A percentile compares a stretch with the other conserved stretches of the same genome.
Conservation (phyloP, 2,888 invertebrate species). For the Catonia carolina region DNA sequence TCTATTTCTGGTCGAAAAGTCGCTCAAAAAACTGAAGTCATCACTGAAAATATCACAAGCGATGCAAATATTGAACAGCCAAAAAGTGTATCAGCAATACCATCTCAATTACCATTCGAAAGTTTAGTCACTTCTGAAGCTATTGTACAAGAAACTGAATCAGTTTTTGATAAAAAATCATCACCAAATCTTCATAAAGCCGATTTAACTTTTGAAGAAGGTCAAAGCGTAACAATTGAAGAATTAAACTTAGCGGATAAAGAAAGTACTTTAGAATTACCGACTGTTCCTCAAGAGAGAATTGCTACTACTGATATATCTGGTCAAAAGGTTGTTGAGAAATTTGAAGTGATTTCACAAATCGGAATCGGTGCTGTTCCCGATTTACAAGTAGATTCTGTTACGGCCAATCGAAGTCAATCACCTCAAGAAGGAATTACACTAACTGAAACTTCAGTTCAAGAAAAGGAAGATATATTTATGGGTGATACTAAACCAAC, state of each 20-base stretch:
- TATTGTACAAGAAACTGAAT: slow-evolving; percentile 43
- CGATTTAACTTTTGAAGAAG: slow-evolving; percentile 39
- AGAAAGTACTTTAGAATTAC: slow-evolving; percentile 26
- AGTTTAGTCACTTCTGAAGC: slow-evolving; percentile 50
- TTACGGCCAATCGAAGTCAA: slow-evolving; percentile 31
- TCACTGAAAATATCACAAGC: slow-evolving; percentile 40
- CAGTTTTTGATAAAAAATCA: slow-evolving; percentile 37
- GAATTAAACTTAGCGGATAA: slow-evolving; percentile 41
- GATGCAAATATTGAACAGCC: slow-evolving; percentile 34
- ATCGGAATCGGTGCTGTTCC: slow-evolving; percentile 26
- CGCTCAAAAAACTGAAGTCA: slow-evolving; percentile 46
- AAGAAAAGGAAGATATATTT: slow-evolving; percentile 36
- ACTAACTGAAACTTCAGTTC: slow-evolving; percentile 34
- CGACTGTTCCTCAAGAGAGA: slow-evolving; percentile 28
- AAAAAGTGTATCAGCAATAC: slow-evolving; percentile 38
- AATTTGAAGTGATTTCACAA: slow-evolving; percentile 27
- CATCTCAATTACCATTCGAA: slow-evolving; percentile 47
- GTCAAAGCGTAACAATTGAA: slow-evolving; percentile 39
- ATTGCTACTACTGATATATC: slow-evolving; percentile 33
- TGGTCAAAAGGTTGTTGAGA: slow-evolving; percentile 39
- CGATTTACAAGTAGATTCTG: slow-evolving; percentile 26
- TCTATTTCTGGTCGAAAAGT: slow-evolving; percentile 43
- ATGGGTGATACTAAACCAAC: slow-evolving; percentile 28
- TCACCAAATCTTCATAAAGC: slow-evolving; percentile 39
- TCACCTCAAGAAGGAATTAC: slow-evolving; percentile 35